Percentiles rank a stretch among this genome's conserved stretches.
These are phyloP conservation scores for Nomada lathburiana DNA, from an alignment of 2,888 invertebrate species.

Conservation along the genomic window DNA sequence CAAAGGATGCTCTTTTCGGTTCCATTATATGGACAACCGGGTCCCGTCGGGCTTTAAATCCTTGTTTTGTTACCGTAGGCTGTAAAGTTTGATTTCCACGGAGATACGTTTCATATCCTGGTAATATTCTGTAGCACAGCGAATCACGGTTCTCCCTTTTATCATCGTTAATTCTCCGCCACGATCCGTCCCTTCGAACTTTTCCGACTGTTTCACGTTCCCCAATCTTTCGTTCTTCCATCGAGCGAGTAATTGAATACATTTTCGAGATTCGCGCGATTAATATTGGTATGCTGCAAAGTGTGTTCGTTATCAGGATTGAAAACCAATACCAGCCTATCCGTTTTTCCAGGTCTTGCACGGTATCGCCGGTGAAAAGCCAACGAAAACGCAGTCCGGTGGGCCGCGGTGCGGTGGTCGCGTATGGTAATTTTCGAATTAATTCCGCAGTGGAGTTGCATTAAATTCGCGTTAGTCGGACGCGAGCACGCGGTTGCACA, in stretches of 20 bases:
- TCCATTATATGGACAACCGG: not conserved
- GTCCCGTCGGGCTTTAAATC: not conserved
- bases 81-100: not conserved
- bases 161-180: not conserved
- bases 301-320: not conserved
- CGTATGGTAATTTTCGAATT: slow-evolving; percentile 58
- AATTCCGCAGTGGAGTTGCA: slow-evolving; percentile 52
- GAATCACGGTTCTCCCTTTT: not conserved
- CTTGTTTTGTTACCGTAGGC: not conserved
- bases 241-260: slow-evolving; percentile 2
- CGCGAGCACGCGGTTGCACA: slow-evolving; percentile 15
- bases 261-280: not conserved
- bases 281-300: too few species aligned
- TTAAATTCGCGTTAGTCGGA: slow-evolving; percentile 52
- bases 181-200: not conserved
- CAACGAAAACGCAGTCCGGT: slow-evolving; percentile 13
- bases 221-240: not conserved
- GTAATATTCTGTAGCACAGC: not conserved
- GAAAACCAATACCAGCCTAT: not conserved
- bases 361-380: slow-evolving; percentile 26
- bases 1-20: slow-evolving; percentile 7
- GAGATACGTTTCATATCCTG: slow-evolving; percentile 10
- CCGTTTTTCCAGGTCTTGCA: slow-evolving; percentile 35
- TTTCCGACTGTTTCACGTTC: not conserved
- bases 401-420: slow-evolving; percentile 9